A percentile compares a stretch with the other conserved stretches of the same genome.
These are phyloP conservation scores for Sarcoramphus papa DNA, from an alignment of 2,797 vertebrate genomes.

Conservation along the genomic window DNA sequence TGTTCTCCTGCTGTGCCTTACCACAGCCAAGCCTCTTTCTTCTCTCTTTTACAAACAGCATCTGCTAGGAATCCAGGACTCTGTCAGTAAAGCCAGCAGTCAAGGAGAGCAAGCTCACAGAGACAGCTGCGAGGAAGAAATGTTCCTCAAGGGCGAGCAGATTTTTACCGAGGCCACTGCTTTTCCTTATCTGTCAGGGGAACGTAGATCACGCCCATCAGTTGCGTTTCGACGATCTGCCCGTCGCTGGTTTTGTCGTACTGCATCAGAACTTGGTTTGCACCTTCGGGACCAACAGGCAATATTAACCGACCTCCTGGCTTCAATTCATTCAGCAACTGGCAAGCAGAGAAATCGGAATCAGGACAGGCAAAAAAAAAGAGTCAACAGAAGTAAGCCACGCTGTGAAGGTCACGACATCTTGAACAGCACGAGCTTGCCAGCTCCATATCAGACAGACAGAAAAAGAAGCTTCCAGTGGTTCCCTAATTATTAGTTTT, in stretches of 20 bases:
- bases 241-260: constrained; percentile 87
- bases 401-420: accelerated
- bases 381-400: not conserved
- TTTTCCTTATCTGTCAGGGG: constrained; percentile 87
- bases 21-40: not conserved
- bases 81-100: not conserved
- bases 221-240: constrained; percentile 79
- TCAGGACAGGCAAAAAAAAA: not conserved
- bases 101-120: not conserved
- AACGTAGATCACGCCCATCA: constrained; percentile 92
- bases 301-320: constrained; percentile 86
- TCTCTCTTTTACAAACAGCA: not conserved
- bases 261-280: constrained; percentile 87
- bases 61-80: not conserved
- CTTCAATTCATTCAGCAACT: constrained; percentile 89
- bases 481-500: not conserved
- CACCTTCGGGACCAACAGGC: constrained; percentile 85
- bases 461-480: not conserved
- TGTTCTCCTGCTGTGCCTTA: not conserved
- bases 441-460: not conserved
- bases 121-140: not conserved
- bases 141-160: not conserved
- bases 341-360: not conserved
- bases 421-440: not conserved
- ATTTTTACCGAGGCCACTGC: constrained; percentile 85